Evolutionary conservation across 2,113 vertebrate genomes (phyloP).

Genomic region (Chaetorhynchus papuensis): DNA sequence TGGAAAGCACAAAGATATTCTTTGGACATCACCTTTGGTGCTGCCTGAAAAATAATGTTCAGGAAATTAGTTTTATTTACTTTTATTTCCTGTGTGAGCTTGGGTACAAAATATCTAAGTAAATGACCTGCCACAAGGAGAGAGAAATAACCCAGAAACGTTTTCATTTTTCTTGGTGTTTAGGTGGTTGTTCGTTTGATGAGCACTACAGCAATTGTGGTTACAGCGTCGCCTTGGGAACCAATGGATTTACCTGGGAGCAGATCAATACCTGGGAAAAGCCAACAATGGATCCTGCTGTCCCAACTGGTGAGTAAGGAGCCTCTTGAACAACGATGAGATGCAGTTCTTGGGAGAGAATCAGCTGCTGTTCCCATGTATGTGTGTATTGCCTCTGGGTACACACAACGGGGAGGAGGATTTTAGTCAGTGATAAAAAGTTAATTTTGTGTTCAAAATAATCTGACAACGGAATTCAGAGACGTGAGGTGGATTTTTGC

Average conservation of each 20-base stretch:
- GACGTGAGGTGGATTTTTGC: background rate
- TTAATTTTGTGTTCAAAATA: background rate
- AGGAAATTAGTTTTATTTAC: background rate
- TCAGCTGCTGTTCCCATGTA: rapidly evolving
- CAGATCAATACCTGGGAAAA: conserved; percentile 97
- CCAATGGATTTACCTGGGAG: conserved; percentile 96
- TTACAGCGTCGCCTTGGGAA: conserved; percentile 92
- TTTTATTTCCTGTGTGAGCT: conserved; percentile 13
- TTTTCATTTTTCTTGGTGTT: conserved; percentile 31
- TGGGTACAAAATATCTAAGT: conserved; percentile 69
- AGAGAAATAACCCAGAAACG: conserved; percentile 54
- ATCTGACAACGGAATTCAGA: background rate
- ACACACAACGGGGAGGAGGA: background rate
- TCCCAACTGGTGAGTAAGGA: conserved; percentile 84
- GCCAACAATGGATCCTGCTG: conserved; percentile 85
- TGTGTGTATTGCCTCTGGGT: background rate
- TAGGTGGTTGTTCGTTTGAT: conserved; percentile 93
- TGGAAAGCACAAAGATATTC: background rate
- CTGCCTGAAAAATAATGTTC: background rate
- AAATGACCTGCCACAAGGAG: conserved; percentile 21
- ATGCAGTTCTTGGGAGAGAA: background rate
- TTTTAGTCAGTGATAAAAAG: background rate
- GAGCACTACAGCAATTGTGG: conserved; percentile 94
- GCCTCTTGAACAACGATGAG: background rate
- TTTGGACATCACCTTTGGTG: background rate